phyloP scores from a whole-genome alignment of 2,888 invertebrate species.

The Pinctada fucata region DNA sequence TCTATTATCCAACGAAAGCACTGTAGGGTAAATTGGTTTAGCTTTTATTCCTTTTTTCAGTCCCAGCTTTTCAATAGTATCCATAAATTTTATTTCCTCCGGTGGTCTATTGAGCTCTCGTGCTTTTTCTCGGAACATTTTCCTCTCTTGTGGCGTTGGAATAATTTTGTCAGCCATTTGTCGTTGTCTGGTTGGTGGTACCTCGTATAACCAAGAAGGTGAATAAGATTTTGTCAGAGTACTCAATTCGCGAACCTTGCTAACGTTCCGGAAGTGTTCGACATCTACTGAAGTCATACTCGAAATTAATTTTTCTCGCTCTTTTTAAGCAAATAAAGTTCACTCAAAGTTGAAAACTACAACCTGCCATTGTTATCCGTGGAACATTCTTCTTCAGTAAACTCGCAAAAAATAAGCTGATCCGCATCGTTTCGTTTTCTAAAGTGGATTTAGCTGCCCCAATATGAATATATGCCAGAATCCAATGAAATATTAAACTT shows the following conservation, averaged over 20 bases:
- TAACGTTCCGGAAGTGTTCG: not conserved
- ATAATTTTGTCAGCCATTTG: slow-evolving; percentile 16
- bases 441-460: not conserved
- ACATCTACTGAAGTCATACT: not conserved
- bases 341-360: too few species aligned
- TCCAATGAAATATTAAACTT: slow-evolving; percentile 8
- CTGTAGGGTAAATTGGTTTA: slow-evolving; percentile 10
- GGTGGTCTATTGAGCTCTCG: slow-evolving; percentile 10
- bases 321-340: too few species aligned
- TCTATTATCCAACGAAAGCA: slow-evolving; percentile 15
- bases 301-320: too few species aligned
- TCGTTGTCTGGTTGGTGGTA: slow-evolving; percentile 19
- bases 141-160: slow-evolving; percentile 13
- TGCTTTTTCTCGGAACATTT: not conserved
- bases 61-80: slow-evolving; percentile 8
- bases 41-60: slow-evolving; percentile 12
- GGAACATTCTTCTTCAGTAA: too few species aligned
- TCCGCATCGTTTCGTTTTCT: not conserved
- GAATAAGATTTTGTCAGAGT: not conserved
- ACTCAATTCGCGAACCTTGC: not conserved
- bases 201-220: slow-evolving; percentile 19
- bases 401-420: not conserved
- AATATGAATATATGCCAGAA: not conserved
- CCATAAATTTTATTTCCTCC: not conserved
- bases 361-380: too few species aligned